Evolutionary conservation across 2,888 invertebrate species (phyloP).

Genomic region (Dryomyza anilis): DNA sequence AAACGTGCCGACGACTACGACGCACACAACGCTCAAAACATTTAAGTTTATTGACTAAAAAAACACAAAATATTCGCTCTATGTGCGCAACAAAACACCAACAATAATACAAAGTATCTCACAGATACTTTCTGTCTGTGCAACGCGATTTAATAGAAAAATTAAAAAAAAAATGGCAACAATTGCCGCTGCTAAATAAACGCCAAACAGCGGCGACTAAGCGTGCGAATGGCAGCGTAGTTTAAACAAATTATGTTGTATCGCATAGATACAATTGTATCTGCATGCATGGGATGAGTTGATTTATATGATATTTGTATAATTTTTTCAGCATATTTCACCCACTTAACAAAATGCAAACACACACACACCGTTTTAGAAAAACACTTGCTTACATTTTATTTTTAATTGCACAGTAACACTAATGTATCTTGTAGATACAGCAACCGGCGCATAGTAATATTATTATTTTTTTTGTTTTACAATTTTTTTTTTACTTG

Average conservation of each 20-base stretch:
- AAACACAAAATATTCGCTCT: no score
- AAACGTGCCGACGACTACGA: not conserved
- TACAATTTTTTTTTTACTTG: not conserved
- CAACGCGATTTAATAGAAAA: not conserved
- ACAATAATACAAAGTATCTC: not conserved
- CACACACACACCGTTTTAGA: slow-evolving; percentile 1
- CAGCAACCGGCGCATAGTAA: not conserved
- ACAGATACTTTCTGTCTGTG: no score
- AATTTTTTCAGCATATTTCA: not conserved
- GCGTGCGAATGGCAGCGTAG: not conserved
- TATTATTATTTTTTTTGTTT: not conserved
- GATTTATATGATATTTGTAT: not conserved
- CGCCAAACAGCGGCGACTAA: not conserved
- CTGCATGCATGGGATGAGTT: no score
- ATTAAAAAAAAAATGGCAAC: slow-evolving; percentile 5
- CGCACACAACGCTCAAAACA: no score
- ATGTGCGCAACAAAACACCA: not conserved
- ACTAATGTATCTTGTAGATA: not conserved
- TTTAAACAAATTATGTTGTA: not conserved
- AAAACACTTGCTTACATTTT: not conserved
- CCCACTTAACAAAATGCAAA: not conserved
- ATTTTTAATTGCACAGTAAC: not conserved
- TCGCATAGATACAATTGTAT: slow-evolving; percentile 7
- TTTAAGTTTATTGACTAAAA: no score
- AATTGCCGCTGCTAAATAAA: slow-evolving; percentile 27